Base-by-base conservation (phyloP, 2,113 vertebrate species). In the Rhynchopsitta pachyrhyncha region DNA sequence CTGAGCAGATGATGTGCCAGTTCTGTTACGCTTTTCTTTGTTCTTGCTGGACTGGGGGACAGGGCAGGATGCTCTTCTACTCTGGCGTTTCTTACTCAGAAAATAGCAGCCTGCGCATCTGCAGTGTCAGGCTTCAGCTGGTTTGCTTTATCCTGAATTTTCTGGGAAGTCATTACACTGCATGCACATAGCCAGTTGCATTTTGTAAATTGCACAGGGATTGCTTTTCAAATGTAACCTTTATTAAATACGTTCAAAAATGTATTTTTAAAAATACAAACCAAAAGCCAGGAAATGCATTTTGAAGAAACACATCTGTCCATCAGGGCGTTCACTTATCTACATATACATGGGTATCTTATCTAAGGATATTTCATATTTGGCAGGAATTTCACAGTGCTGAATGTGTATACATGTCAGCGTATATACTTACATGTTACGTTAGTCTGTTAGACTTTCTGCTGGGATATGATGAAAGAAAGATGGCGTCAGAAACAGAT, bases 381-480 rank as follows among this genome's bases (percentile, higher is more conserved):
- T 95, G 96, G 47, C 71, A 74, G 75, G 91, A 95, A 86, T 86
- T 59, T 96, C 64, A 68, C 1, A 0, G 31, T 88, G 29, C 57
- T 16, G 57, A 59, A 35, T 24, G 57, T 10, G 33, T 35, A 35
- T 35, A 22, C 23, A 24, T 66, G 17, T n/a, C 29, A 28, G 1
- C 18, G 19, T 66, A 39, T 12, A 7, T 88, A 90, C 60, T 74
- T 69, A 2, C 28, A 2, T 70, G 60, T 90, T 92, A 90, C 47
- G 44, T 92, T 89, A 91, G 71, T 70, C 79, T 86, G 42, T 95
- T 93, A 95, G 79, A 92, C 78, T 94, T 96, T 92, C 57, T 96
- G 63, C 82, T 96, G 90, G 93, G 88, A 94, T 83, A 74, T 95
- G 55, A 29, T 95, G 91, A 93, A 83, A 91, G 57, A 90, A 82